Base-by-base conservation (phyloP, 1,140 invertebrate species). In the Condylostylus longicornis region DNA sequence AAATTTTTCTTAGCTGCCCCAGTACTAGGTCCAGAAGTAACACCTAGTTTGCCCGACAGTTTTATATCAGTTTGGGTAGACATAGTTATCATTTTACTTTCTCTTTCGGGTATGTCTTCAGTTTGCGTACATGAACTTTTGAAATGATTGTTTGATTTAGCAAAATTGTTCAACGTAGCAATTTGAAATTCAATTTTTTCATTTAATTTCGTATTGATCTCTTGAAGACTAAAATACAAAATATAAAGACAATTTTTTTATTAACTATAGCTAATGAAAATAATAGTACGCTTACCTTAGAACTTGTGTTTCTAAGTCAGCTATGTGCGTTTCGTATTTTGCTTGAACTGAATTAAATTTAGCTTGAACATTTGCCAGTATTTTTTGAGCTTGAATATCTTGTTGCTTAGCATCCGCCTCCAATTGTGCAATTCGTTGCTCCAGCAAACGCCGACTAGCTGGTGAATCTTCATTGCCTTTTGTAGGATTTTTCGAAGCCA, bases 261-360 rank as follows among this genome's bases (percentile, higher is more conserved):
- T 6, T 18, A 18, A 6, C 12, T 25, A 8, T 12, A 25, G 12
- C 22, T 12, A 8, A 7, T 25, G 7, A 25, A 25, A 25, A 8
- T 5, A 35, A 35, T 35, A 5, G 1, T n/a, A 5, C 18, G 9
- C 42, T 48, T 36, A 60, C 57, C 54, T 70, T 48, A 71, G 60
- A 7, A 78, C 62, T 44, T 77, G 72, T 12, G 71, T 62, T 51
- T 82, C 77, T 1, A 83, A 59, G 33, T 82, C 79, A 18, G 70
- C 67, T 23, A 84, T 78, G 44, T 81, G 77, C 17, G 62, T 69
- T 36, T 79, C 71, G 46, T 84, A 82, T 47, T 80, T 82, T 33
- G 70, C 64, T 51, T 78, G 79, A 65, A 80, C 75, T 28, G 77
- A 71, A n/a, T 70, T 67, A 49, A 82, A 79, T 42, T 78, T 77